phyloP scores from a whole-genome alignment of 2,113 vertebrate genomes.

The Muscicapa adusta region DNA sequence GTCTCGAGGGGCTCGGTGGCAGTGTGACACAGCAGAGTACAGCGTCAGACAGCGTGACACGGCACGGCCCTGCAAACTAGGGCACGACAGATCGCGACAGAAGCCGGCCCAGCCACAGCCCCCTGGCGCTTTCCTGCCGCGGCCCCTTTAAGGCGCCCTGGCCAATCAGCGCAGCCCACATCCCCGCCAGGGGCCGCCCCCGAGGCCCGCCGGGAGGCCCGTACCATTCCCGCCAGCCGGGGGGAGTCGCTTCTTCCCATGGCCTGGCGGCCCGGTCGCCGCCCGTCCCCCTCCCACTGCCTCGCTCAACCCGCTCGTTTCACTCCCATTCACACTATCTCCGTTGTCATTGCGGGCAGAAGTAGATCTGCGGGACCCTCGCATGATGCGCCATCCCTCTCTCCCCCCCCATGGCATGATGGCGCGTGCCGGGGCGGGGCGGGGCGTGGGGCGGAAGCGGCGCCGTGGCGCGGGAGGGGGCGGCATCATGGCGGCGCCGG shows the following conservation, averaged over 20 bases:
- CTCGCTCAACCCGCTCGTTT: rapidly evolving
- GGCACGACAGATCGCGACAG: rapidly evolving
- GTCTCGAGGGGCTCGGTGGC: not conserved
- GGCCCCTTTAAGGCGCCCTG: not conserved
- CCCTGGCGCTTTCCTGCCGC: rapidly evolving
- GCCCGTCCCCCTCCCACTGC: rapidly evolving
- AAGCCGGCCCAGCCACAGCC: rapidly evolving
- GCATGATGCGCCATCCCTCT: rapidly evolving
- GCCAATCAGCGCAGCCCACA: conserved; percentile 59
- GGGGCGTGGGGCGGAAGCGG: conserved; percentile 9
- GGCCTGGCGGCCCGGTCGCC: rapidly evolving
- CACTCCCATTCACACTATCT: rapidly evolving
- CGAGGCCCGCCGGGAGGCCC: not conserved
- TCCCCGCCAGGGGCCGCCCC: not conserved
- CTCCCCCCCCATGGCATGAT: rapidly evolving
- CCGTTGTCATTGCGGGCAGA: rapidly evolving
- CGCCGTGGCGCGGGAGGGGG: not conserved
- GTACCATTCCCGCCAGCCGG: not conserved
- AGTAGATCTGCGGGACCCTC: rapidly evolving
- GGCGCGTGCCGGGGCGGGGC: not conserved
- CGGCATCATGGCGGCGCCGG: conserved; percentile 23
- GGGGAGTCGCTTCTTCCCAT: rapidly evolving
- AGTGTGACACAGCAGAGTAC: rapidly evolving
- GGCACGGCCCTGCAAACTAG: not conserved
- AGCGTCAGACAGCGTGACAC: not conserved